A percentile compares a stretch with the other conserved stretches of the same genome.
Conservation (phyloP, 2,888 invertebrate species). For the Spodoptera picta region DNA sequence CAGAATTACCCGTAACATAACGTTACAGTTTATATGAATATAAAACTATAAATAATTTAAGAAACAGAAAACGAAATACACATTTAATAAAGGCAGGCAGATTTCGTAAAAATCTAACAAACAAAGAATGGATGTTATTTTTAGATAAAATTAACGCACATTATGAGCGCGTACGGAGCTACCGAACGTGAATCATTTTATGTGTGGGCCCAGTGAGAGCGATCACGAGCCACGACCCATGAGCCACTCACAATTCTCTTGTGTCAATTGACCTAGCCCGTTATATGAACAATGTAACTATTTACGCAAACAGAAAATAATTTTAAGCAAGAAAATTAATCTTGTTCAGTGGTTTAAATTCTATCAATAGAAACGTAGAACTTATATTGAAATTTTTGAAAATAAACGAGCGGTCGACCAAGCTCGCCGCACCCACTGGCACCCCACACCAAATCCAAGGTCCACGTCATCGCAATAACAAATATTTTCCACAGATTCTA, state of each 20-base stretch:
- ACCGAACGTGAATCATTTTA: constrained; percentile 81
- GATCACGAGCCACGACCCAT: constrained; percentile 19
- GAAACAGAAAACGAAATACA: constrained; percentile 60
- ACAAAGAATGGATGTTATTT: constrained; percentile 86
- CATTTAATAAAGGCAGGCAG: constrained; percentile 74
- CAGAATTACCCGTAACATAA: constrained; percentile 52
- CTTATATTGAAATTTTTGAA: not conserved
- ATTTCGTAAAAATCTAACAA: constrained; percentile 86
- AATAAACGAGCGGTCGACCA: constrained; percentile 30
- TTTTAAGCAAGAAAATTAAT: no score
- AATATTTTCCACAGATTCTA: constrained; percentile 83
- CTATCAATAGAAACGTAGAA: no score
- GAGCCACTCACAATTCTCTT: no score
- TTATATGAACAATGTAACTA: no score
- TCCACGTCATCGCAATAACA: constrained; percentile 78
- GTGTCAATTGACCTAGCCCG: no score
- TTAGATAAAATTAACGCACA: constrained; percentile 87
- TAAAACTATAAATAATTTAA: constrained; percentile 60
- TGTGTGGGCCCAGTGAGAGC: constrained; percentile 60
- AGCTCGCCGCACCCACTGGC: constrained; percentile 50
- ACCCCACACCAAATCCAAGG: constrained; percentile 46
- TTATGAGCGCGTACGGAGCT: constrained; percentile 81
- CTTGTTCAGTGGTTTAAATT: no score
- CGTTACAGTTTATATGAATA: constrained; percentile 54
- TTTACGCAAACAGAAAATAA: no score